Conservation (phyloP, 1,140 invertebrate species). For the Diorhabda elongata region DNA sequence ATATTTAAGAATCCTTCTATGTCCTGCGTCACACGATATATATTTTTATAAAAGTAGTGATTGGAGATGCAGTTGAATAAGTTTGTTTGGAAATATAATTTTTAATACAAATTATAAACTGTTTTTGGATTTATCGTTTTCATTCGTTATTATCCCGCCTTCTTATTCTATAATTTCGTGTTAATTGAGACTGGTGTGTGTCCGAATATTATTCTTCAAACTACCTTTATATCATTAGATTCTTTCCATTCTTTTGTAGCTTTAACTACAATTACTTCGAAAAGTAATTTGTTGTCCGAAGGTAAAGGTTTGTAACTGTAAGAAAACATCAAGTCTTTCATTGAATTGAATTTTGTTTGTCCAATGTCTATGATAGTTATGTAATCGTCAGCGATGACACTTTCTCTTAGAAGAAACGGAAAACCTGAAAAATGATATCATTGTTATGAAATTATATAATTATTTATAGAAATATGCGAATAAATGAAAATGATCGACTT, state of each 20-base stretch:
- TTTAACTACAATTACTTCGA: background rate
- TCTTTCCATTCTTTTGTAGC: background rate
- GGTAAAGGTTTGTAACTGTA: background rate
- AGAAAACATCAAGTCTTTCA: slow-evolving; percentile 1
- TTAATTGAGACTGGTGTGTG: too few relatives aligned
- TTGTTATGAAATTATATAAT: too few relatives aligned
- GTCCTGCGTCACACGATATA: too few relatives aligned
- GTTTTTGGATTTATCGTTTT: too few relatives aligned
- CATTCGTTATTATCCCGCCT: too few relatives aligned
- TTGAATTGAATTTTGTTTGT: background rate
- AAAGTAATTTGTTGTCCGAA: background rate
- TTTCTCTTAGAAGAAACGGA: background rate
- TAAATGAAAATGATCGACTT: background rate
- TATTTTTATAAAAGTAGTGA: too few relatives aligned
- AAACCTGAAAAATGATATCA: background rate
- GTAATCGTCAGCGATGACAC: background rate
- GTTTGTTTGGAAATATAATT: too few relatives aligned
- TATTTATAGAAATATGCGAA: too few relatives aligned
- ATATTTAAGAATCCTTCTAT: too few relatives aligned
- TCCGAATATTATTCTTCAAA: background rate
- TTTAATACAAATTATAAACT: too few relatives aligned
- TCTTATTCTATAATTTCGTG: too few relatives aligned
- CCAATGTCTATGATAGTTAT: background rate
- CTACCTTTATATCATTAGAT: background rate
- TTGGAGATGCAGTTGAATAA: too few relatives aligned